Evolutionary conservation across 2,888 invertebrate genomes (phyloP).

Genomic region (Cerastis rubricosa): DNA sequence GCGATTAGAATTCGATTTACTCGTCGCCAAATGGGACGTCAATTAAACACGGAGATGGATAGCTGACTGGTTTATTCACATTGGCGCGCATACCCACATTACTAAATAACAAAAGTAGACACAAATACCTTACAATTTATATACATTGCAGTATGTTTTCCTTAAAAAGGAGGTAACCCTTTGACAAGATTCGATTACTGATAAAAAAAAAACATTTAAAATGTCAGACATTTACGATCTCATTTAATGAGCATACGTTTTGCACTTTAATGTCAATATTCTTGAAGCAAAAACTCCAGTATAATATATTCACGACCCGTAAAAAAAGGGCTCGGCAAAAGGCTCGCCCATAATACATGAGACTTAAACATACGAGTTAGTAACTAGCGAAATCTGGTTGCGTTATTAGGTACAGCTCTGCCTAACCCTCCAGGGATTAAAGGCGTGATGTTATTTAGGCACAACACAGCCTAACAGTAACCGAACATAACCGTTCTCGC

Average conservation of each 20-base stretch:
- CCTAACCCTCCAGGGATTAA: background rate
- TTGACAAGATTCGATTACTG: slow-evolving; percentile 4
- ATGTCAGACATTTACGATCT: background rate
- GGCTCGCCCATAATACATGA: background rate
- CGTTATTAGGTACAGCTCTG: background rate
- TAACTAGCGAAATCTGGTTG: background rate
- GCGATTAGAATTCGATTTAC: too few relatives aligned
- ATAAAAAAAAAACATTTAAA: slow-evolving; percentile 10
- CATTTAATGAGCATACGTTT: background rate
- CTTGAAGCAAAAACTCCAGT: too few relatives aligned
- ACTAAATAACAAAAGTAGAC: too few relatives aligned
- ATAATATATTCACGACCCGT: too few relatives aligned
- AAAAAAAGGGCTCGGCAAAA: background rate
- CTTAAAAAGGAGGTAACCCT: background rate
- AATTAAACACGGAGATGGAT: too few relatives aligned
- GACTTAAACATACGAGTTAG: background rate
- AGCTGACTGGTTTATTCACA: too few relatives aligned
- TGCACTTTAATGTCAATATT: background rate
- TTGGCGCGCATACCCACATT: too few relatives aligned
- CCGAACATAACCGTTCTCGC: slow-evolving; percentile 9
- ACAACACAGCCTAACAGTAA: slow-evolving; percentile 5
- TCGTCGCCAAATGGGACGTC: too few relatives aligned
- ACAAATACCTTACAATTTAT: too few relatives aligned
- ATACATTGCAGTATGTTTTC: too few relatives aligned
- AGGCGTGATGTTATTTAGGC: background rate